Evolutionary conservation across 2,113 vertebrate genomes (phyloP).

Genomic region (Pterophyllum scalare): DNA sequence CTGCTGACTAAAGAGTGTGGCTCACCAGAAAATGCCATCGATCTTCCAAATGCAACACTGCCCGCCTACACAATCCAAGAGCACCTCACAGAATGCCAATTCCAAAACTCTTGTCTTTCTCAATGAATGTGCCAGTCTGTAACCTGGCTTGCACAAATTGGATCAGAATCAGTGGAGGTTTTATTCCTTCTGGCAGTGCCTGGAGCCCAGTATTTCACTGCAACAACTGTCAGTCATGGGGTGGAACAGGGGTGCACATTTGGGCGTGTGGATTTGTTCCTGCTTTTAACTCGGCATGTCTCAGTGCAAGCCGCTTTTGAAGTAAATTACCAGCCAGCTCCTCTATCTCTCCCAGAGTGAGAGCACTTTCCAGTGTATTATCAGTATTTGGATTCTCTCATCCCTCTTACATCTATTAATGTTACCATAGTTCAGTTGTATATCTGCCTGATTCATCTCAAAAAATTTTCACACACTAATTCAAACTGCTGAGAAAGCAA

Average conservation of each 20-base stretch:
- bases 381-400: constrained; percentile 30
- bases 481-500: background rate
- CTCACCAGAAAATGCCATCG: constrained; percentile 60
- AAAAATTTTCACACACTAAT: background rate
- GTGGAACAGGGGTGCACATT: constrained; percentile 46
- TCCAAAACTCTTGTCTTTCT: constrained; percentile 66
- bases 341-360: constrained; percentile 34
- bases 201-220: constrained; percentile 59
- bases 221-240: constrained; percentile 65
- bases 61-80: constrained; percentile 29
- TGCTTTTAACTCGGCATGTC: constrained; percentile 62
- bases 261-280: constrained; percentile 57
- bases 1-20: constrained; percentile 21
- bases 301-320: constrained; percentile 46
- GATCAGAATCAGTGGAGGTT: constrained; percentile 71
- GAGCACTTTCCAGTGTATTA: constrained; percentile 23
- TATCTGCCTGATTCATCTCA: constrained; percentile 22
- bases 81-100: constrained; percentile 68
- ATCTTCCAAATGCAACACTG: constrained; percentile 60
- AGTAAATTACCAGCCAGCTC: constrained; percentile 54
- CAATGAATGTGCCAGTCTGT: constrained; percentile 61
- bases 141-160: constrained; percentile 71
- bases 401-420: constrained; percentile 41
- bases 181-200: constrained; percentile 71
- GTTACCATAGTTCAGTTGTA: background rate